A percentile compares a stretch with the other conserved stretches of the same genome.
Conservation (phyloP, 2,888 invertebrate genomes). For the Pseudoips prasinana region DNA sequence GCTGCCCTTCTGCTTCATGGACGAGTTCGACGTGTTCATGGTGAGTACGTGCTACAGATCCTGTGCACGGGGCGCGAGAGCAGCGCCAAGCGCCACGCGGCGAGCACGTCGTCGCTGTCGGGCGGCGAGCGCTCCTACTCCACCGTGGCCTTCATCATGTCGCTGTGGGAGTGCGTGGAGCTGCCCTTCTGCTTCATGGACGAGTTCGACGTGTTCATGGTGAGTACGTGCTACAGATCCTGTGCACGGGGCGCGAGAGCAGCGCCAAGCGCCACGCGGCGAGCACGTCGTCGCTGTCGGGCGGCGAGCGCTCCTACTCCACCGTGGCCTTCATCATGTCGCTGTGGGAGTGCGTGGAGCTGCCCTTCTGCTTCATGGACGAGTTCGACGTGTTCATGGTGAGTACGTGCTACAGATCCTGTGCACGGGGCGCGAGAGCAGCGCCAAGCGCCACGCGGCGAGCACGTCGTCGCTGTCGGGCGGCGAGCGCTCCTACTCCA, state of each 20-base stretch:
- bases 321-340: constrained; percentile 96
- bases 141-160: constrained; percentile 96
- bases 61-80: constrained; percentile 57
- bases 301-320: constrained; percentile 97
- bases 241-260: constrained; percentile 57
- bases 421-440: constrained; percentile 57
- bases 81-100: constrained; percentile 33
- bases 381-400: constrained; percentile 99
- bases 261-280: constrained; percentile 36
- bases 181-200: constrained; percentile 97
- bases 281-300: constrained; percentile 88
- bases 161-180: constrained; percentile 95
- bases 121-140: constrained; percentile 98
- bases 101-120: constrained; percentile 86
- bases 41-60: constrained; percentile 73
- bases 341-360: constrained; percentile 95
- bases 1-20: constrained; percentile 95
- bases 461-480: constrained; percentile 90
- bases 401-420: constrained; percentile 47
- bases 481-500: constrained; percentile 97
- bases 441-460: constrained; percentile 35
- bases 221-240: constrained; percentile 61
- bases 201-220: constrained; percentile 99
- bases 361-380: constrained; percentile 96
- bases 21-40: constrained; percentile 99